Evolutionary conservation across 2,113 vertebrate genomes (phyloP).

Genomic region (Hemibagrus wyckioides): DNA sequence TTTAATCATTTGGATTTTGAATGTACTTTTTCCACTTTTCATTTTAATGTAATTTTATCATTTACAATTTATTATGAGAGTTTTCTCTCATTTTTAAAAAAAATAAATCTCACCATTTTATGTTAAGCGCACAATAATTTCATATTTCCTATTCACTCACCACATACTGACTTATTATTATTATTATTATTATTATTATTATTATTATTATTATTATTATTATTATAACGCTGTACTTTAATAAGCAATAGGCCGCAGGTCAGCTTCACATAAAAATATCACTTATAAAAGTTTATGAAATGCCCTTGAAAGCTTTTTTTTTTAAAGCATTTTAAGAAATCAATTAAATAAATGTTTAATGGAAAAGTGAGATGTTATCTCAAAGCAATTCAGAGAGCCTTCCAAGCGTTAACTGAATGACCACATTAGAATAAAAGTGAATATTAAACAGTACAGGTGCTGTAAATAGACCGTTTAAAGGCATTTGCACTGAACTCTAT

Average conservation of each 20-base stretch:
- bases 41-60: background rate
- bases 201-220: too few relatives aligned
- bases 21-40: background rate
- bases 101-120: background rate
- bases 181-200: too few relatives aligned
- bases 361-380: background rate
- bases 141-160: background rate
- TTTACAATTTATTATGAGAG: background rate
- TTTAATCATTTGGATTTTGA: background rate
- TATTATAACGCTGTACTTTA: background rate
- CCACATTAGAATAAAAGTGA: conserved; percentile 31
- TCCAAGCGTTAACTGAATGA: background rate
- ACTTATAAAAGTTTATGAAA: background rate
- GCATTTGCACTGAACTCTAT: conserved; percentile 46
- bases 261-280: background rate
- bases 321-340: conserved; percentile 13
- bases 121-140: background rate
- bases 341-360: conserved; percentile 20
- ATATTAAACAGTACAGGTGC: conserved; percentile 40
- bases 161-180: background rate
- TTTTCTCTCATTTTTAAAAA: background rate
- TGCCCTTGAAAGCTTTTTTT: background rate
- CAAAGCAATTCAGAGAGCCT: background rate
- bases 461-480: conserved; percentile 30
- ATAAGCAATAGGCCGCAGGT: background rate